phyloP scores from a whole-genome alignment of 2,888 invertebrate species.

The Orthosia cruda region DNA sequence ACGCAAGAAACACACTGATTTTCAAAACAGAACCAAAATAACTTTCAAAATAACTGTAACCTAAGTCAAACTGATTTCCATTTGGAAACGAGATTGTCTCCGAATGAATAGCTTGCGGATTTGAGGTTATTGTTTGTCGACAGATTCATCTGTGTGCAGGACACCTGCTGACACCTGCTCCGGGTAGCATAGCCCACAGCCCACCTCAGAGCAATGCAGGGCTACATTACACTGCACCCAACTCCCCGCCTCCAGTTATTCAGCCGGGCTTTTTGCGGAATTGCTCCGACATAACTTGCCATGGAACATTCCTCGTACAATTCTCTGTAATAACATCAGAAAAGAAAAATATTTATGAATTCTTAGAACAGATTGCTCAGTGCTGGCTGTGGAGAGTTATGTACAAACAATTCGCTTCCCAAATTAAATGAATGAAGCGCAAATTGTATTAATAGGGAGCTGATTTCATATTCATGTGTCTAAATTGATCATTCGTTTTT shows the following conservation, averaged over 20 bases:
- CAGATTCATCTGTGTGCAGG: slow-evolving; percentile 79
- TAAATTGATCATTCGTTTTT: slow-evolving; percentile 12
- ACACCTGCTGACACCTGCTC: slow-evolving; percentile 81
- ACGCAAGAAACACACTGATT: background rate
- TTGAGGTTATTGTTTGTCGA: slow-evolving; percentile 80
- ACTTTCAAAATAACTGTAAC: slow-evolving; percentile 18
- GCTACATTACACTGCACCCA: slow-evolving; percentile 72
- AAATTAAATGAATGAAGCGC: slow-evolving; percentile 28
- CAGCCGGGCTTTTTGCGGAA: slow-evolving; percentile 77
- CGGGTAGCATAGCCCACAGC: slow-evolving; percentile 52
- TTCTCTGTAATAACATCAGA: slow-evolving; percentile 51
- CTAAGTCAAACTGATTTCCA: slow-evolving; percentile 59
- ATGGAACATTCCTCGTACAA: slow-evolving; percentile 41
- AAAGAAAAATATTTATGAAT: slow-evolving; percentile 62
- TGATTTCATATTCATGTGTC: slow-evolving; percentile 40
- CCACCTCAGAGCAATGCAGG: slow-evolving; percentile 61
- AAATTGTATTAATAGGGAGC: slow-evolving; percentile 31
- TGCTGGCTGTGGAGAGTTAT: slow-evolving; percentile 31
- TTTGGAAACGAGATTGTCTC: slow-evolving; percentile 69
- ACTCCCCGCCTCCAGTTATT: slow-evolving; percentile 75
- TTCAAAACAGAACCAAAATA: background rate
- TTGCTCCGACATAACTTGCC: slow-evolving; percentile 67
- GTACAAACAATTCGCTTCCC: slow-evolving; percentile 22
- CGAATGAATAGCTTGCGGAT: slow-evolving; percentile 43
- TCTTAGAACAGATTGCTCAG: slow-evolving; percentile 46